phyloP scores from a whole-genome alignment of 2,113 vertebrate species.

The Amphiprion percula region DNA sequence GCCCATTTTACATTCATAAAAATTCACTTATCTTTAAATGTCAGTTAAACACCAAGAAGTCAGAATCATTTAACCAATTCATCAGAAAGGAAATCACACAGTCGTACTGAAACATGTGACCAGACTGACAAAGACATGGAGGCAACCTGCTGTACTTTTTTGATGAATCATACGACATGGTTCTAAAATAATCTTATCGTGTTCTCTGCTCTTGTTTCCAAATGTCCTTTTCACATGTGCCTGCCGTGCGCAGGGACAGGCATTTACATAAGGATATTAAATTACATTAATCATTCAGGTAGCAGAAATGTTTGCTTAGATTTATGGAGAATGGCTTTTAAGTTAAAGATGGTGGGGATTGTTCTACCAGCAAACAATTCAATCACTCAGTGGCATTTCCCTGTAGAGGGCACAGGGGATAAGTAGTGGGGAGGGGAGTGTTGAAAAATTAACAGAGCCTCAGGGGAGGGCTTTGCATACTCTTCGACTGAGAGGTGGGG shows the following conservation, averaged over 20 bases:
- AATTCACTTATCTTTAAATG: slow-evolving; percentile 49
- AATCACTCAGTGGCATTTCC: slow-evolving; percentile 63
- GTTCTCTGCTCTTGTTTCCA: not conserved
- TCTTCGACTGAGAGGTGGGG: slow-evolving; percentile 30
- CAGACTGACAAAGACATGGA: slow-evolving; percentile 36
- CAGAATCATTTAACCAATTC: slow-evolving; percentile 46
- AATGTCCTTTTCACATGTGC: slow-evolving; percentile 12
- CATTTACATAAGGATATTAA: slow-evolving; percentile 64
- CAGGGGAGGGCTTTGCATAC: slow-evolving; percentile 69
- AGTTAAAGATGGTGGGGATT: slow-evolving; percentile 67
- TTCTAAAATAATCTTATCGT: slow-evolving; percentile 27
- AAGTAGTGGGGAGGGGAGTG: slow-evolving; percentile 20
- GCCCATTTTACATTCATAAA: slow-evolving; percentile 45
- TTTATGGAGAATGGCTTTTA: slow-evolving; percentile 71
- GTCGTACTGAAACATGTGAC: slow-evolving; percentile 30
- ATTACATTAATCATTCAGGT: slow-evolving; percentile 64
- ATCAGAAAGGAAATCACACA: slow-evolving; percentile 56
- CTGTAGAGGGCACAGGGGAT: slow-evolving; percentile 60
- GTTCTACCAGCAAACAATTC: slow-evolving; percentile 76
- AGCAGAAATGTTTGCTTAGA: slow-evolving; percentile 64
- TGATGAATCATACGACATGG: slow-evolving; percentile 13
- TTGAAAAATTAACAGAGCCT: slow-evolving; percentile 75
- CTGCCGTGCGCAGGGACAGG: not conserved
- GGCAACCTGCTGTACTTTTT: slow-evolving; percentile 3
- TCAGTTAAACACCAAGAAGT: slow-evolving; percentile 42